Base-by-base conservation (phyloP, 2,888 invertebrate species). In the Himalopsyche anomala region DNA sequence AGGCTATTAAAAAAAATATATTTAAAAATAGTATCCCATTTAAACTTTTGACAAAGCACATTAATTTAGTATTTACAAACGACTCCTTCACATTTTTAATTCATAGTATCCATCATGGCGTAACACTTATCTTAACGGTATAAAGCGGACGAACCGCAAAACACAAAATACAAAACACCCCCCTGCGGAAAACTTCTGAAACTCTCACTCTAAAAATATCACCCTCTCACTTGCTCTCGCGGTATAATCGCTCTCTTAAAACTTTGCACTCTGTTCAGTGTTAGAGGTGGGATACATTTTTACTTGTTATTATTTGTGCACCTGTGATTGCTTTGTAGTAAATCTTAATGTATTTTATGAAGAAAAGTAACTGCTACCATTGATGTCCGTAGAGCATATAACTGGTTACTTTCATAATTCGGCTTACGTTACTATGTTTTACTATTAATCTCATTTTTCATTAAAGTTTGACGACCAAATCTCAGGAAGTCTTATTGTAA, bases 261-360 rank as follows among this genome's bases (percentile, higher is more conserved):
- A 85, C 85, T 85, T 85, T 82, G 85, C 85, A 83, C 85, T 85
- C 80, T 62, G 28, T 19, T 62, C 62, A 6, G 80, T 62, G 40
- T 36, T 36, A 40, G 45, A 80, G 36, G 45, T 45, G n/a, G n/a
- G 40, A 80, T 45, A 45, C 8, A 80, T 11, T 45, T 80, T 17
- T 45, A 51, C 51, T 51, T 45, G 8, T 45, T 51, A 51, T 51
- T 51, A 51, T 51, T 51, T 15, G 51, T 15, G 15, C 51, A 51
- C 51, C 51, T 51, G 15, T n/a, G 36, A 40, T 80, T n/a, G 80
- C 80, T 40, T 36, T 28, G 45, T 28, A 38, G 12, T 5, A 80
- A 4, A 80, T 45, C 11, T 9, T n/a, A 42, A 45, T n/a, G 5
- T 51, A 51, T 62, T 19, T 62, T 28, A 19, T 19, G 62, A 19